phyloP scores from a whole-genome alignment of 37 sponge, comb jelly and placozoan species.

The Ianthella basta region DNA sequence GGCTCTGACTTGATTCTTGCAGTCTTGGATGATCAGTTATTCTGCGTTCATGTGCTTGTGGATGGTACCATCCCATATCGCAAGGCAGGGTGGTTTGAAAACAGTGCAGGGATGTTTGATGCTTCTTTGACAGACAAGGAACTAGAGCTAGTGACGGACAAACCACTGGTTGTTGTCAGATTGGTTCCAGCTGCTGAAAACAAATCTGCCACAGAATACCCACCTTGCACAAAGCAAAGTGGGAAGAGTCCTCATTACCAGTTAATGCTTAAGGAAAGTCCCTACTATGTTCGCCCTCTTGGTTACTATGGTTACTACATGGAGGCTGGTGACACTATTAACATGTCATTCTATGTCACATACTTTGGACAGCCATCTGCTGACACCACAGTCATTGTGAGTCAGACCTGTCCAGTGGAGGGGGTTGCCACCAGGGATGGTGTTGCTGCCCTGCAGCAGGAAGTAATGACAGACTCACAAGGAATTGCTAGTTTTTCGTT shows the following conservation, averaged over 20 bases:
- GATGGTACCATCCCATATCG: not conserved
- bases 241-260: not conserved
- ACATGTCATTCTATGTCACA: not conserved
- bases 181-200: not conserved
- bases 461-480: not conserved
- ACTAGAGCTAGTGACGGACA: not conserved
- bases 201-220: not conserved
- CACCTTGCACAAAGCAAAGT: too few species aligned
- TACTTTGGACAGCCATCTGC: not conserved
- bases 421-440: not conserved
- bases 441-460: not conserved
- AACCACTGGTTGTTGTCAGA: not conserved
- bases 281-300: constrained; percentile 12
- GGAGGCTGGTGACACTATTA: not conserved
- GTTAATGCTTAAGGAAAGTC: constrained; percentile 7
- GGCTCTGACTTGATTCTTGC: not conserved
- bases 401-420: not conserved
- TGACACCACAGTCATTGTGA: not conserved
- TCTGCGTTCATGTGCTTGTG: not conserved
- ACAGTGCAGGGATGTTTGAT: constrained; percentile 2
- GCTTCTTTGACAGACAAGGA: not conserved
- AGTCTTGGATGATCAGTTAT: not conserved
- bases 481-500: constrained; percentile 23
- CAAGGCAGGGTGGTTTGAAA: not conserved
- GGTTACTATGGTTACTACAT: constrained; percentile 19